Evolutionary conservation across 2,113 vertebrate species (phyloP), one percentile per base, ranked within the genome.

Genomic region (Callipepla squamata): DNA sequence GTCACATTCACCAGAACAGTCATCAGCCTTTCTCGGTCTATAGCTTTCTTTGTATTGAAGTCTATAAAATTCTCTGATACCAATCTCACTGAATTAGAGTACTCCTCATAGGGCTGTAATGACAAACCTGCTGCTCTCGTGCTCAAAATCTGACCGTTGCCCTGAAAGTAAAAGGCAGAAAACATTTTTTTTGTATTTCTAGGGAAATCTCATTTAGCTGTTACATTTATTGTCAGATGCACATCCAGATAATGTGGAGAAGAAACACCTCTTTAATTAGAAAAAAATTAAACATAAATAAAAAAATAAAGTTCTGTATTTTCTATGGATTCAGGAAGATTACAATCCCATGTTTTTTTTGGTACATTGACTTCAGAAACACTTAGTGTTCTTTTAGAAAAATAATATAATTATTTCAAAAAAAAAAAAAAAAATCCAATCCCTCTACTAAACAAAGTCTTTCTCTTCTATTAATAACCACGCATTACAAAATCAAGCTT

Each of bases 1-100:
- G 98, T 98, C 70, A 99, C n/a, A 0, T 98, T 97, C 17, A 97
- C 98, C 2, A 99, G 97, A 57, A 98, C 98, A 0, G 97, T 98
- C 98, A 99, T 98, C 40, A 99, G 62, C 72, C 97, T 98, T 42
- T 99, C 98, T 0, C 98, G 97, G 77, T 98, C 98, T 18, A 98
- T 94, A 7, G 80, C 95, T 40, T 69, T 94, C 42, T 97, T 97
- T 16, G 96, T 98, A 68, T 86, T 96, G 45, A 97, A 94, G 45
- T 98, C 98, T 19, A 97, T 77, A 58, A 99, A 99, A 58, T 88
- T 96, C 74, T 98, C 96, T 0, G 98, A 95, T 20, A 98, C 59
- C 12, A 99, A 95, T 48, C 68, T 96, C 48, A 99, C 83, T 30
- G 95, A 18, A 13, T 98, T 97, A 1, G 95, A 93, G 55, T 98